Evolutionary conservation across 2,888 invertebrate genomes (phyloP).

Genomic region (Sisyra terminalis): DNA sequence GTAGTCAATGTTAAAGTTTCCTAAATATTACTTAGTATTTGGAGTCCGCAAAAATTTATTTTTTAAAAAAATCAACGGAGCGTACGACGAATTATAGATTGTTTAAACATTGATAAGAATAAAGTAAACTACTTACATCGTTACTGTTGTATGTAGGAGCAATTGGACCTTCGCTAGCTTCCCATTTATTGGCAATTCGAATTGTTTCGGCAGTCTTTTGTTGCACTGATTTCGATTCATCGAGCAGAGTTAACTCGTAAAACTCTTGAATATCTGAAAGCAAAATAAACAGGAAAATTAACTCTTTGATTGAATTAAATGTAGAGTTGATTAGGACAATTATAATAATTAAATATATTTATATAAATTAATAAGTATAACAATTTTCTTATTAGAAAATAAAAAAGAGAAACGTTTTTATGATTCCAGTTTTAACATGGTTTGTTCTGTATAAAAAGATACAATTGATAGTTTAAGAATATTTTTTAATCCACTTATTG

Average conservation of each 20-base stretch:
- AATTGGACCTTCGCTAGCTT: slow-evolving; percentile 48
- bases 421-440: no score
- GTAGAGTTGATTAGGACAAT: background rate
- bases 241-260: slow-evolving; percentile 91
- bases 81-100: no score
- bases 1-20: no score
- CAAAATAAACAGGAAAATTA: slow-evolving; percentile 12
- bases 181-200: slow-evolving; percentile 91
- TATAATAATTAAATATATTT: background rate
- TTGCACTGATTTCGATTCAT: slow-evolving; percentile 87
- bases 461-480: no score
- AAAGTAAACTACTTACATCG: slow-evolving; percentile 32
- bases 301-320: background rate
- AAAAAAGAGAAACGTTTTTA: no score
- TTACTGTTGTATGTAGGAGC: slow-evolving; percentile 39
- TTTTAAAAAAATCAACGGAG: no score
- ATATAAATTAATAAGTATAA: no score
- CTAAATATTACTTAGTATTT: no score
- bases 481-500: no score
- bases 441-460: no score
- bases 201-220: slow-evolving; percentile 93
- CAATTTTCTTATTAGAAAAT: no score
- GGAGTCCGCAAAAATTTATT: no score
- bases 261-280: slow-evolving; percentile 95
- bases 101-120: background rate